Conservation (phyloP, 2,113 vertebrate species). For the Pipa parva region DNA sequence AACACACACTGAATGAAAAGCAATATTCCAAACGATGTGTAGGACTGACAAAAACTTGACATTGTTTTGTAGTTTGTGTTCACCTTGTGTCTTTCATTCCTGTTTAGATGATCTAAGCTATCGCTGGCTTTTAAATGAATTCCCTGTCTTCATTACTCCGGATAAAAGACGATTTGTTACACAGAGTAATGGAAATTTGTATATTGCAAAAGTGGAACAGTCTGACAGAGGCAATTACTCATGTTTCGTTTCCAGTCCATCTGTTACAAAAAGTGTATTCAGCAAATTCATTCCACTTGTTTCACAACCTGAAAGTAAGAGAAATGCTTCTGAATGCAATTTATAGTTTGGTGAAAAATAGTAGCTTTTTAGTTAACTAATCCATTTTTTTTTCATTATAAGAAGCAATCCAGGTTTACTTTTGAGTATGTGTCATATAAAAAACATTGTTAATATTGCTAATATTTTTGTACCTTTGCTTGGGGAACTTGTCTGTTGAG, state of each 20-base stretch:
- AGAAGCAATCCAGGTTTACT: no score
- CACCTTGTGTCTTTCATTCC: slow-evolving; percentile 37
- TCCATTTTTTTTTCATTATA: no score
- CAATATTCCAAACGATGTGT: no score
- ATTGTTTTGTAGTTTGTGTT: neutral
- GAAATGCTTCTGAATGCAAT: neutral
- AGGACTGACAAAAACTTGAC: no score
- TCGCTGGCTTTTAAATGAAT: slow-evolving; percentile 95
- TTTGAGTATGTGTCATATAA: no score
- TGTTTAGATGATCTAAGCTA: slow-evolving; percentile 84
- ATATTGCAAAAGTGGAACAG: slow-evolving; percentile 89
- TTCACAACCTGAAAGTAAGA: slow-evolving; percentile 83
- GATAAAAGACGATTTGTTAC: slow-evolving; percentile 90
- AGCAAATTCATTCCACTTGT: slow-evolving; percentile 94
- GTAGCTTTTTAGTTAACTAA: no score
- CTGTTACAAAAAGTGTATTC: slow-evolving; percentile 95
- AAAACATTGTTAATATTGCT: no score
- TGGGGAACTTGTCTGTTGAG: no score
- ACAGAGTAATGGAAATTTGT: slow-evolving; percentile 91
- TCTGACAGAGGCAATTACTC: slow-evolving; percentile 93
- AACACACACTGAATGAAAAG: no score
- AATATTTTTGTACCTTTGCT: no score
- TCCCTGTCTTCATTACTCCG: slow-evolving; percentile 88
- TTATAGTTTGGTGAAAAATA: no score
- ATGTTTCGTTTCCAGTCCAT: slow-evolving; percentile 88